phyloP scores from a whole-genome alignment of 1,140 invertebrate genomes.

The Hestina assimilis region DNA sequence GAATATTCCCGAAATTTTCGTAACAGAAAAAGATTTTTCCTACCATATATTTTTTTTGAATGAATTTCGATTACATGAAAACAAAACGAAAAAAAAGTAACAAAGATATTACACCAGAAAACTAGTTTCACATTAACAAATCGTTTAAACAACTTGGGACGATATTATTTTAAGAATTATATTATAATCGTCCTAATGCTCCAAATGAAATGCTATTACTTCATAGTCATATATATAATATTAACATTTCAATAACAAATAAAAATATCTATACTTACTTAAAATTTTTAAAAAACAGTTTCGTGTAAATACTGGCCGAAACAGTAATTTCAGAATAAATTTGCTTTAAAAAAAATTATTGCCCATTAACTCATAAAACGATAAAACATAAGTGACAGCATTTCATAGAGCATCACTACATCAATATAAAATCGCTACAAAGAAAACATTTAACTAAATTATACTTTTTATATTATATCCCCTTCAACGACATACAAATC shows the following conservation, averaged over 20 bases:
- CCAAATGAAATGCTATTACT: conserved; percentile 52
- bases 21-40: conserved; percentile 57
- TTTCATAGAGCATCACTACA: conserved; percentile 57
- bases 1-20: conserved; percentile 29
- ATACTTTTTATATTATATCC: conserved; percentile 59
- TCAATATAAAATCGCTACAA: conserved; percentile 72
- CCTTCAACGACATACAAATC: conserved; percentile 55
- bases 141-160: conserved; percentile 70
- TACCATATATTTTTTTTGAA: conserved; percentile 53
- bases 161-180: conserved; percentile 78
- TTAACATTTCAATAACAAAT: conserved; percentile 8
- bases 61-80: conserved; percentile 52
- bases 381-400: conserved; percentile 41
- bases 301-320: conserved; percentile 25
- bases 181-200: conserved; percentile 73
- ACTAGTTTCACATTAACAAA: conserved; percentile 66
- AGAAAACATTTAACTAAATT: conserved; percentile 73
- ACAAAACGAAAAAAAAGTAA: conserved; percentile 60
- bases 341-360: conserved; percentile 8
- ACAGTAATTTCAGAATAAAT: conserved; percentile 22
- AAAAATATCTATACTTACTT: conserved; percentile 1
- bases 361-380: not conserved
- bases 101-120: conserved; percentile 65
- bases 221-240: conserved; percentile 5
- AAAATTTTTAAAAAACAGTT: conserved; percentile 2